These are phyloP conservation scores for Neoaliturus tenellus DNA, from an alignment of 2,888 invertebrate species.

Conservation along the genomic window DNA sequence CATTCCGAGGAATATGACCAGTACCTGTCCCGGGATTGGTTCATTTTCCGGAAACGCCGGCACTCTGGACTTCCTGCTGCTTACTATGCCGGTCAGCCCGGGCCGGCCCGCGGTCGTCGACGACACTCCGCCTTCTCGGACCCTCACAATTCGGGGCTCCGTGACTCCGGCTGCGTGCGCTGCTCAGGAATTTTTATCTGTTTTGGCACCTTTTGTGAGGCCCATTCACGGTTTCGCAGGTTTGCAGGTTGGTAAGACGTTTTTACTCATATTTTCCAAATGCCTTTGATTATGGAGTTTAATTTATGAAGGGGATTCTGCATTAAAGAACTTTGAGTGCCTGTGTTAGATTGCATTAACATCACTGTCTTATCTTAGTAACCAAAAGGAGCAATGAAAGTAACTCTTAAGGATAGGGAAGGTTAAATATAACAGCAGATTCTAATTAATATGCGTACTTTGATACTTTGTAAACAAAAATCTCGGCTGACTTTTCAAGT, in stretches of 20 bases:
- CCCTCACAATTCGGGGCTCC: neutral
- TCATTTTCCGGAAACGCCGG: slow-evolving; percentile 30
- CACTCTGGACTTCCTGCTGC: neutral
- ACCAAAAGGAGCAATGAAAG: too few relatives aligned
- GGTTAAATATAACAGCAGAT: too few relatives aligned
- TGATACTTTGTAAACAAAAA: too few relatives aligned
- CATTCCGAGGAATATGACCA: neutral
- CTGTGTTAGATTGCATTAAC: too few relatives aligned
- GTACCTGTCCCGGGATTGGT: slow-evolving; percentile 3
- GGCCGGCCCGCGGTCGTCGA: neutral
- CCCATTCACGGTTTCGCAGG: neutral
- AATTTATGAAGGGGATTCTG: too few relatives aligned
- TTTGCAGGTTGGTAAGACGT: neutral
- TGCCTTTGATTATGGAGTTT: too few relatives aligned
- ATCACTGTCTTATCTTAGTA: too few relatives aligned
- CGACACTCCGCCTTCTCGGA: neutral
- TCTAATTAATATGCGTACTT: too few relatives aligned
- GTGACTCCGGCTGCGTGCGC: neutral
- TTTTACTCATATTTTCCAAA: too few relatives aligned
- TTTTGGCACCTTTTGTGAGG: neutral
- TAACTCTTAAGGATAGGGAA: too few relatives aligned
- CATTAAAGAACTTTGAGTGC: too few relatives aligned
- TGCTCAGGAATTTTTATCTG: neutral
- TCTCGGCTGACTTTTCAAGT: too few relatives aligned
- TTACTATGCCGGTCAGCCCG: neutral